phyloP scores from a whole-genome alignment of 64 coral and sea anemone genomes.

The Cladopsammia gracilis region DNA sequence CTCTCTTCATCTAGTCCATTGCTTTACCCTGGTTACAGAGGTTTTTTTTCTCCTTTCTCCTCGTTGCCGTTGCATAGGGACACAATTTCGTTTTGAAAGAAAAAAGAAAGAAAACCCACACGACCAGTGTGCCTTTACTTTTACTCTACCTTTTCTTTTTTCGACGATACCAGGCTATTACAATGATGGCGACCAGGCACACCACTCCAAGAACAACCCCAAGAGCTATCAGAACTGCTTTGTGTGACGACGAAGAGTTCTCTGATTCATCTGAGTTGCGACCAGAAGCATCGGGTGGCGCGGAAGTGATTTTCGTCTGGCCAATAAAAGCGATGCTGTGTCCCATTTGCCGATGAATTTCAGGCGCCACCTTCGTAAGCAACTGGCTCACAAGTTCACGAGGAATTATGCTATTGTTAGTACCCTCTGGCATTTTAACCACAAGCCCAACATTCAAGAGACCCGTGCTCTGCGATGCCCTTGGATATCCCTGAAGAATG shows the following conservation, averaged over 20 bases:
- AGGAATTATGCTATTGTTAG: not conserved
- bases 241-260: not conserved
- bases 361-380: not conserved
- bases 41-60: too few relatives aligned
- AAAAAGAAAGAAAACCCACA: too few relatives aligned
- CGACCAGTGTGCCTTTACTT: too few relatives aligned
- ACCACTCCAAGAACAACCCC: not conserved
- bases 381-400: not conserved
- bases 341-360: not conserved
- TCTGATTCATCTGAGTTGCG: not conserved
- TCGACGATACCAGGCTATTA: not conserved
- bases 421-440: not conserved
- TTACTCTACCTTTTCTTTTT: not conserved
- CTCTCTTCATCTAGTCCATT: too few relatives aligned
- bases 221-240: not conserved
- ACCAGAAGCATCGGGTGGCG: not conserved
- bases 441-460: slow-evolving; percentile 13
- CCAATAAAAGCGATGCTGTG: not conserved
- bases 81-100: too few relatives aligned
- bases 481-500: slow-evolving; percentile 36
- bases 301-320: not conserved
- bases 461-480: not conserved
- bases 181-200: not conserved
- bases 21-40: too few relatives aligned
- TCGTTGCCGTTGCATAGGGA: too few relatives aligned